Conservation (phyloP, 2,113 vertebrate genomes). For the Corvus cornix region DNA sequence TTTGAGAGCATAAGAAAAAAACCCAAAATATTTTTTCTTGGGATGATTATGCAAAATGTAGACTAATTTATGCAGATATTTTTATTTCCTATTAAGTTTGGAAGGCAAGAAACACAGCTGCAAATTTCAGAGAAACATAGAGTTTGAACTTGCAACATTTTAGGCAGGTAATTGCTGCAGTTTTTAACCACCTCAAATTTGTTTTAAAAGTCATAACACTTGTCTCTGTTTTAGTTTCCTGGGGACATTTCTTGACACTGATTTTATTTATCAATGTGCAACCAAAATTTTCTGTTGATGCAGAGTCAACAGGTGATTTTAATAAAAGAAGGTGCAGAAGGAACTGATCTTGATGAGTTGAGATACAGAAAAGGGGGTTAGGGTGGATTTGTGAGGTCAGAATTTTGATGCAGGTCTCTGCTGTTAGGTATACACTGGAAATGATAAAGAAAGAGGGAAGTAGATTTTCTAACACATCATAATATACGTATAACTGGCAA, state of each 20-base stretch:
- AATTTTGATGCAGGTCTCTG: not conserved
- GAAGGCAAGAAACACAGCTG: not conserved
- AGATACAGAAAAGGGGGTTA: rapidly evolving
- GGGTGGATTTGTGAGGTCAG: not conserved
- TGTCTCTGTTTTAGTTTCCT: not conserved
- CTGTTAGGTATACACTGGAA: not conserved
- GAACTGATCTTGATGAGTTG: not conserved
- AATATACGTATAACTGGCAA: not conserved
- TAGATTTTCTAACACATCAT: not conserved
- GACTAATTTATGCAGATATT: not conserved
- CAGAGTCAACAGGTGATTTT: not conserved
- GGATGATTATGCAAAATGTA: not conserved
- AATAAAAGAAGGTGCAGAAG: not conserved
- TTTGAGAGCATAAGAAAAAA: not conserved
- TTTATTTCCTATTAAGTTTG: not conserved
- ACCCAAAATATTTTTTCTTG: not conserved
- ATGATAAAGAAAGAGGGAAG: not conserved
- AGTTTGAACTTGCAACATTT: not conserved
- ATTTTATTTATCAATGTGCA: not conserved
- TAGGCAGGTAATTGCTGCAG: not conserved
- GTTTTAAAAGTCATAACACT: not conserved
- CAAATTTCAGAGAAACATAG: not conserved
- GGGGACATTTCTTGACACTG: not conserved
- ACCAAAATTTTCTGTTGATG: not conserved
- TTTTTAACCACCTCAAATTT: not conserved